Base-by-base conservation (phyloP, 2,888 invertebrate genomes). In the Lithophane ornitopus region DNA sequence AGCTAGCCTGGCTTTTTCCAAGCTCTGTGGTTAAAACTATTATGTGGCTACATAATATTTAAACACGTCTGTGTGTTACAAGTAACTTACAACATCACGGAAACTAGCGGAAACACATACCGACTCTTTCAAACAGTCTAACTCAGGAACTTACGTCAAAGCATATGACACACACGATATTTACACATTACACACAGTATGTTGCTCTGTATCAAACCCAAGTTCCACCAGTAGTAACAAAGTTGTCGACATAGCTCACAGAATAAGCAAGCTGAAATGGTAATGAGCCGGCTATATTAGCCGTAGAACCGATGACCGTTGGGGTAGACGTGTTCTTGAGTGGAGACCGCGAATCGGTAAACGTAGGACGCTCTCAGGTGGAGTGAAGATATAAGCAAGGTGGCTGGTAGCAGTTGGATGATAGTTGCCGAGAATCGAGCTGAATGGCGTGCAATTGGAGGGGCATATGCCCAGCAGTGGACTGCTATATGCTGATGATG, bases 71-170 rank as follows among this genome's bases (percentile, higher is more conserved):
- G 22, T 16, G 34, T 22, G 41, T 16, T 44, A 34, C 28, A 16
- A 49, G 39, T 41, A 22, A 59, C 19, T 73, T 78, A 62, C 70
- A 44, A 66, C 65, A 70, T 74, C 49, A 28, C 58, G 78, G 70
- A 61, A 65, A 65, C 7, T 28, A 12, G n/a, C 12, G n/a, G n/a
- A 54, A 56, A 56, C 56, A 49, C 49, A 2, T 54, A 0, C 22
- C 11, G n/a, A 26, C 41, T 66, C 11, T 54, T 61, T 1, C 22
- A 66, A 54, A 19, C 19, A 28, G 3, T 56, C 16, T 1, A 19
- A 61, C 22, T 12, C 1, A 71, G 56, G 62, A 78, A 56, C 9
- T 78, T 67, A 71, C 67, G 34, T 63, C 61, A 67, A 11, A 67
- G 67, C 49, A 78, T 78, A 56, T 78, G 58, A 73, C 72, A 39